Evolutionary conservation across 1,140 invertebrate species (phyloP), one percentile per base, ranked within the genome.

Genomic region (Tribolium madens): DNA sequence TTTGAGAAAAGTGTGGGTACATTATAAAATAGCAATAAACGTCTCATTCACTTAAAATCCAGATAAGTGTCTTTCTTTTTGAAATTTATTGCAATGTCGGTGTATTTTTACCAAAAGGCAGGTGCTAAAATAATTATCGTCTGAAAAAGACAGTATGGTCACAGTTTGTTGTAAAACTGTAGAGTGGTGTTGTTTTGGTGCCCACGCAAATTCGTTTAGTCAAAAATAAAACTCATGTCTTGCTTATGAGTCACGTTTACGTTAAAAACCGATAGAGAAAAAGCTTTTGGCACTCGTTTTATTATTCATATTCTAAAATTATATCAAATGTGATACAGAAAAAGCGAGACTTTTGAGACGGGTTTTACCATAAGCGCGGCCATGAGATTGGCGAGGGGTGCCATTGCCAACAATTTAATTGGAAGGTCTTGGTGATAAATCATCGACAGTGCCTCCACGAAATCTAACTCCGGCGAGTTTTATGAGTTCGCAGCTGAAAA

Each of bases 271-370:
- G 52, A 76, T 72, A 72, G 48, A 50, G 50, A 68, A 17, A 15
- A 47, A 48, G 17, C 57, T 64, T 70, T 70, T 76, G 75, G 75
- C 75, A 76, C 18, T 46, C 18, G 42, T 76, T 76, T 70, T 48
- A 76, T 76, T 76, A 76, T 76, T 76, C 75, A 76, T 48, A 18
- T n/a, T 76, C 75, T 76, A 76, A 70, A 76, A 48, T 64, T 76
- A 76, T 31, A 12, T 12, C 5, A 18, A 57, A 57, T 21, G 52
- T 57, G 14, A n/a, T 17, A 5, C 17, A 64, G 57, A 17, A 21
- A 64, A 46, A 53, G 18, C 14, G 17, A 17, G 17, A 57, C 1
- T 18, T 21, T 17, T 18, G 18, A 57, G 17, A 57, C 52, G 52
- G 7, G 1, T 57, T 57, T 57, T 21, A 18, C 15, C 52, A 57